Base-by-base conservation (phyloP, 2,888 invertebrate genomes). In the Tipula lateralis region DNA sequence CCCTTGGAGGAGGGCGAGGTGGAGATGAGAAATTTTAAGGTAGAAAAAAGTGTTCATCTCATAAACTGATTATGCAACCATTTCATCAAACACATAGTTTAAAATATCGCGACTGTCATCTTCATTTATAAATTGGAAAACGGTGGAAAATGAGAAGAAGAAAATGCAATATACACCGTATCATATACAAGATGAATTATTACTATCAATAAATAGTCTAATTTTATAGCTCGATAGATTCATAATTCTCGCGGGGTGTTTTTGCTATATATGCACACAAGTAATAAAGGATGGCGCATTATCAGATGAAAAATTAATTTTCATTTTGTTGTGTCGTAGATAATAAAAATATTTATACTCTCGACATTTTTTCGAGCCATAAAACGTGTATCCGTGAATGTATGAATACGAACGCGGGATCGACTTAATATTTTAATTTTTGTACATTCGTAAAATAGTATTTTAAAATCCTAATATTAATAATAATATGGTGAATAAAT, bases 171-270 rank as follows among this genome's bases (percentile, higher is more conserved):
- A n/a, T n/a, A n/a, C n/a, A n/a, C n/a, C n/a, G n/a, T n/a, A n/a
- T n/a, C n/a, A n/a, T n/a, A n/a, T 86, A 86, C 87, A 86, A 66
- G 24, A 87, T 87, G 87, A 87, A 86, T 87, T 87, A 87, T 87
- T 87, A 86, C 86, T 86, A 87, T 86, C 87, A 86, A 87, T 87
- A 87, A 87, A 87, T 87, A 87, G 87, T 87, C 87, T 86, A 87
- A 87, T 87, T 87, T 87, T 86, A 87, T 87, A 87, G 87, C 87
- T 87, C 87, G 87, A 86, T 87, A 87, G 86, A 87, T 87, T 87
- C 66, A 66, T 66, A 66, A 66, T 66, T 66, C 66, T 24, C 24
- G 66, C 24, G 24, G 2, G 1, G 2, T 66, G 19, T 66, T 50
- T 50, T 86, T 87, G 87, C 87, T n/a, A 4, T 3, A 44, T 44